Evolutionary conservation across 2,113 vertebrate genomes (phyloP), one percentile per base, ranked within the genome.

Genomic region (Aptenodytes forsteri): DNA sequence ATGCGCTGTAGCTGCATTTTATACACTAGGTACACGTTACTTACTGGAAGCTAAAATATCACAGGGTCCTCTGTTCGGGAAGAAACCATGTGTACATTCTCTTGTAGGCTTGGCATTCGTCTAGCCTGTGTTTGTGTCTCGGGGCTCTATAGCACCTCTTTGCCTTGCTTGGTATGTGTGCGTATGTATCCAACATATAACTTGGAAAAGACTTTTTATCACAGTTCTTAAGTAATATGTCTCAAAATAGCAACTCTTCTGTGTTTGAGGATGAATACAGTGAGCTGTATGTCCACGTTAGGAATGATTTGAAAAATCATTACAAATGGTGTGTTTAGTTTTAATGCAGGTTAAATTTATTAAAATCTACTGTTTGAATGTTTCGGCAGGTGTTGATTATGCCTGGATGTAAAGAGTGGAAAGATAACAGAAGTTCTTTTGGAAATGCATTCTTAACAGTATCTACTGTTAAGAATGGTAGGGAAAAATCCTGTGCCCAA

Each of bases 161-260:
- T 69, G 38, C 20, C n/a, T 65, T 58, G 58, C 26, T 78, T 69
- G 22, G 16, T 62, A 2, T n/a, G 16, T 56, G 11, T 77, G 46
- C 29, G 1, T 67, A 21, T 6, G 16, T 44, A 52, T 49, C 55
- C 38, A 64, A 22, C 19, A 27, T 16, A 13, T 11, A 73, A 44
- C 25, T 47, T 81, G 50, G 67, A 77, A 91, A 52, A 85, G 27
- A 29, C 22, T 61, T 71, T 32, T 65, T 59, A 20, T 62, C 9
- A 22, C 7, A 17, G 26, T 29, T 71, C 5, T 44, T n/a, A 34
- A 55, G 36, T 32, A 72, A 29, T 22, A 25, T 0, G 0, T 50
- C 29, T 55, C 26, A 75, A 65, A 89, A 79, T 46, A 86, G 55
- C 21, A 32, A 23, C 10, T 65, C 2, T 30, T 77, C 5, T 15